Percentiles rank a stretch among this genome's conserved stretches.
phyloP scores from a whole-genome alignment of 2,888 invertebrate species.

The Chrysina gloriosa region DNA sequence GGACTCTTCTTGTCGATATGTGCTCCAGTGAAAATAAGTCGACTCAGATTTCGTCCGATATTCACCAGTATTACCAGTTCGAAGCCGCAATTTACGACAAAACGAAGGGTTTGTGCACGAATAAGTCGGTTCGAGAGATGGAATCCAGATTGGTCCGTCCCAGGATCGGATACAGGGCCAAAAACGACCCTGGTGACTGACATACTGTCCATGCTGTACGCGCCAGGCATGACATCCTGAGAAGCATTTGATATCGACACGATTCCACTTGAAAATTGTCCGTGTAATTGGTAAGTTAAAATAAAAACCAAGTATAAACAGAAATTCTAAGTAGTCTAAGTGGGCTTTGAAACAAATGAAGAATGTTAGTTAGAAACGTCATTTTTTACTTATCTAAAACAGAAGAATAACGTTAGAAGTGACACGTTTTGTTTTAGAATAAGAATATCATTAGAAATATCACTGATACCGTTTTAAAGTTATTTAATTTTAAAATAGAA shows the following conservation, averaged over 20 bases:
- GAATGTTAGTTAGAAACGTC: too few relatives aligned
- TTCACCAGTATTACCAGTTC: conserved; percentile 24
- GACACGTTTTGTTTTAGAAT: too few relatives aligned
- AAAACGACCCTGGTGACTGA: conserved; percentile 73
- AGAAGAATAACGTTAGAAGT: too few relatives aligned
- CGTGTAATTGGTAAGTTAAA: not conserved
- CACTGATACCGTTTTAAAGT: too few relatives aligned
- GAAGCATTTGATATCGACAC: conserved; percentile 49
- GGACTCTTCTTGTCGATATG: conserved; percentile 38
- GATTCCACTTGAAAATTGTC: conserved; percentile 1
- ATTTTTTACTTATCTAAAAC: too few relatives aligned
- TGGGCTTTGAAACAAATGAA: not conserved
- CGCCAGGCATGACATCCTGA: conserved; percentile 54
- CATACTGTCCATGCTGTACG: conserved; percentile 59
- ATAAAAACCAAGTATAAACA: too few relatives aligned
- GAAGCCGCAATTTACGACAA: conserved; percentile 46
- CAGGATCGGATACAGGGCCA: conserved; percentile 62
- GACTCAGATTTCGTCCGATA: not conserved
- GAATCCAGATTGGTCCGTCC: conserved; percentile 58
- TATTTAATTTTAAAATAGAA: too few relatives aligned
- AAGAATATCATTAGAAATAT: too few relatives aligned
- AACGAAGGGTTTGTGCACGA: conserved; percentile 59
- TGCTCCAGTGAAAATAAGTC: conserved; percentile 34
- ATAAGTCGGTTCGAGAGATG: conserved; percentile 59
- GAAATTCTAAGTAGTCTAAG: too few relatives aligned